Evolutionary conservation across 23 tunicate genomes (phyloP).

Genomic region (Ascidia mentula): DNA sequence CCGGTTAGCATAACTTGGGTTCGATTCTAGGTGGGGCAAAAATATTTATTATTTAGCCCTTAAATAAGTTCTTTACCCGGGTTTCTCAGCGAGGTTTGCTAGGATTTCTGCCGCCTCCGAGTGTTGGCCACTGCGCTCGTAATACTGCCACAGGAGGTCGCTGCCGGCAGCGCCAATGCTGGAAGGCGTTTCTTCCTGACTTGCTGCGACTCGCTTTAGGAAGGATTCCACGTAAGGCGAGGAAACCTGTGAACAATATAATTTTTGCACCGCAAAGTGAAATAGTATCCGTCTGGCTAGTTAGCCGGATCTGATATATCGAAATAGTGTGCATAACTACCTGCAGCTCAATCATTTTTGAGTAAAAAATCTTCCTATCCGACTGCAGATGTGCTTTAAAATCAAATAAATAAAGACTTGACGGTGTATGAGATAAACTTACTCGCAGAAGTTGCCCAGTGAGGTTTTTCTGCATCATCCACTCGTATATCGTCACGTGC

Average conservation of each 20-base stretch:
- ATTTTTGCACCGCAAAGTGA: too few relatives aligned
- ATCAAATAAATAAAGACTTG: too few relatives aligned
- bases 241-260: constrained; percentile 35
- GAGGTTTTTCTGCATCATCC: constrained; percentile 77
- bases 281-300: too few relatives aligned
- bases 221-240: constrained; percentile 82
- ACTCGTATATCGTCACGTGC: constrained; percentile 87
- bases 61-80: constrained; percentile 74
- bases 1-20: too few relatives aligned
- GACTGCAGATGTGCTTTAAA: too few relatives aligned
- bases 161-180: constrained; percentile 13
- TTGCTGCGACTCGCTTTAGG: constrained; percentile 50
- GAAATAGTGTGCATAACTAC: too few relatives aligned
- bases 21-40: too few relatives aligned
- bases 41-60: too few relatives aligned
- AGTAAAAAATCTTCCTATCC: too few relatives aligned
- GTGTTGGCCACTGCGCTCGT: constrained; percentile 72
- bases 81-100: constrained; percentile 67
- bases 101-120: constrained; percentile 63
- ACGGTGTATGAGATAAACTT: too few relatives aligned
- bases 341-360: too few relatives aligned
- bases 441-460: constrained; percentile 43
- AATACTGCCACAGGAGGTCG: constrained; percentile 95
- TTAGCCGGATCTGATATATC: too few relatives aligned
- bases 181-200: constrained; percentile 41